Evolutionary conservation across 2,888 invertebrate genomes (phyloP).

Genomic region (Hypercompe scribonia): DNA sequence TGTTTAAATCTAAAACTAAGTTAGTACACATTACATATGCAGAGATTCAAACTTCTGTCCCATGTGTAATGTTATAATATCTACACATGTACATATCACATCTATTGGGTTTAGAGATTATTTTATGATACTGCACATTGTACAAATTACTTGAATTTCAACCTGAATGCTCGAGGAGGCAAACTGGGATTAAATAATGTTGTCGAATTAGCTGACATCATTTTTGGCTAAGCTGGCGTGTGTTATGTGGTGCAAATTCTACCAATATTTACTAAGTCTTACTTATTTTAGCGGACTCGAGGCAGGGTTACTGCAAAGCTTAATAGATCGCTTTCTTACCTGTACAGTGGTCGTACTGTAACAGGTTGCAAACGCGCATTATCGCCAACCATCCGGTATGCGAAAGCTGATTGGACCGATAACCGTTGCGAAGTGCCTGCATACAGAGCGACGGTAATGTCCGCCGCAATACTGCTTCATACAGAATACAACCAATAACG

Average conservation of each 20-base stretch:
- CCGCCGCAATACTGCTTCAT: not conserved
- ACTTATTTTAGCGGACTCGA: not conserved
- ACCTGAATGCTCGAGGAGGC: not conserved
- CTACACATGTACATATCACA: not conserved
- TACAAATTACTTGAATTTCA: not conserved
- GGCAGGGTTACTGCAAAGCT: not conserved
- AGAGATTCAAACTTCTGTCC: not conserved
- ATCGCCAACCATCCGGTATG: conserved; percentile 8
- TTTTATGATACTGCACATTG: not conserved
- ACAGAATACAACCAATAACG: not conserved
- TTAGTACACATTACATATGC: too few relatives aligned
- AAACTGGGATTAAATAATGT: not conserved
- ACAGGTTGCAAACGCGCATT: conserved; percentile 18
- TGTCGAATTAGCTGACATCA: not conserved
- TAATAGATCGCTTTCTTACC: conserved; percentile 12
- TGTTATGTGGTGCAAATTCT: not conserved
- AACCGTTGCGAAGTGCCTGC: not conserved
- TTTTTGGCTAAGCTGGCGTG: not conserved
- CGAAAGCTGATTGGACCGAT: conserved; percentile 2
- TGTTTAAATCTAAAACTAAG: too few relatives aligned
- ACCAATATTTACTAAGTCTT: not conserved
- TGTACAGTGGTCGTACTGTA: not conserved
- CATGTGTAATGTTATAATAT: not conserved
- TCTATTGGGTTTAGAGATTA: not conserved
- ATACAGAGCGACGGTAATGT: not conserved